phyloP scores from a whole-genome alignment of 2,113 vertebrate genomes.

The Mustela lutreola region DNA sequence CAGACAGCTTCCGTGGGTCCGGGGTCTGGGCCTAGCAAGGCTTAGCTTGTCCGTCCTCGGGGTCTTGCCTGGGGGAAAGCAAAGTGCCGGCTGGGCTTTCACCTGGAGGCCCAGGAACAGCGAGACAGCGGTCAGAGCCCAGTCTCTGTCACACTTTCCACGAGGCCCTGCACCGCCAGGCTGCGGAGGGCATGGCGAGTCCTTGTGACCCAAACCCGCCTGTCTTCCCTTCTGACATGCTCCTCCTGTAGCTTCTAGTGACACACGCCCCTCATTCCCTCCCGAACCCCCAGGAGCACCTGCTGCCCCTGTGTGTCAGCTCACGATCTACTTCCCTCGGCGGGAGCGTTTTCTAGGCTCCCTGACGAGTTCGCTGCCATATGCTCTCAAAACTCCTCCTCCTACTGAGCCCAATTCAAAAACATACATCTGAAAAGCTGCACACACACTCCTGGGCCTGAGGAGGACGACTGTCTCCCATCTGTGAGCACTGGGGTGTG shows the following conservation, averaged over 20 bases:
- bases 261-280: fast-evolving
- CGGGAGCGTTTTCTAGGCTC: fast-evolving
- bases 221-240: too few species aligned
- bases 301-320: fast-evolving
- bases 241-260: fast-evolving
- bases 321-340: fast-evolving
- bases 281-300: too few species aligned
- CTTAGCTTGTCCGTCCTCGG: neutral
- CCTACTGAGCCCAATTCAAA: neutral
- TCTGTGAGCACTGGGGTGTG: neutral
- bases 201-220: neutral
- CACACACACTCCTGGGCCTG: neutral
- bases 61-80: neutral
- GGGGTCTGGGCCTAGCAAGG: fast-evolving
- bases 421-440: neutral
- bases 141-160: fast-evolving
- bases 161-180: fast-evolving
- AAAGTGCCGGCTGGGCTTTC: neutral
- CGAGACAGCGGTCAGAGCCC: fast-evolving
- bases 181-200: fast-evolving
- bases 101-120: fast-evolving
- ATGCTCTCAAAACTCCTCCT: neutral
- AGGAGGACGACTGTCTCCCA: fast-evolving
- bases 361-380: neutral
- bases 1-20: fast-evolving